Conservation (phyloP, 1,140 invertebrate genomes). For the Olivierus martensii region DNA sequence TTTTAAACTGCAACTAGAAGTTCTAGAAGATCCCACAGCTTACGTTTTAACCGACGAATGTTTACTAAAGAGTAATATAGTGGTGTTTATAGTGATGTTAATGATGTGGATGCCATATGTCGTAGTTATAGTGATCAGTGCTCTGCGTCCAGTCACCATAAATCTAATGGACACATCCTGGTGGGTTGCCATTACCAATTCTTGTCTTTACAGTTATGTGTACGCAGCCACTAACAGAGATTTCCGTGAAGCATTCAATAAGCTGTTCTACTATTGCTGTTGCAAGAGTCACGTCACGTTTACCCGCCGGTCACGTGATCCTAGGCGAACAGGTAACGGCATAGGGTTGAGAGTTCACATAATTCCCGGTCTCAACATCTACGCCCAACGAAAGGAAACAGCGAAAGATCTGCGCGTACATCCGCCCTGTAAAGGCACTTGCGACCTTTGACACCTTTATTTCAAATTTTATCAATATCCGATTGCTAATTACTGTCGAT, state of each 20-base stretch:
- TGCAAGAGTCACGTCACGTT: conserved; percentile 63
- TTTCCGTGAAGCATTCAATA: conserved; percentile 57
- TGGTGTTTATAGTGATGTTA: conserved; percentile 46
- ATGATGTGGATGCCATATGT: conserved; percentile 54
- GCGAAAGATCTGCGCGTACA: not conserved
- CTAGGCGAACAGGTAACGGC: conserved; percentile 1
- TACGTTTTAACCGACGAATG: conserved; percentile 36
- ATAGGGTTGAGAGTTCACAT: conserved; percentile 50
- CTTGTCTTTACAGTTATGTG: conserved; percentile 48
- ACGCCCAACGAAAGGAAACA: conserved; percentile 30
- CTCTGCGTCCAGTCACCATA: conserved; percentile 32
- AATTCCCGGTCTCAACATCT: conserved; percentile 54
- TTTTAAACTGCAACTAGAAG: conserved; percentile 11
- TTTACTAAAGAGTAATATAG: conserved; percentile 46
- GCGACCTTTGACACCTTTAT: no score
- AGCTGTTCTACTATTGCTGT: conserved; percentile 66
- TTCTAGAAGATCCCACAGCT: not conserved
- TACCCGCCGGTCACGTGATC: conserved; percentile 6
- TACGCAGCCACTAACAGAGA: conserved; percentile 49
- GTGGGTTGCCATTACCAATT: conserved; percentile 52
- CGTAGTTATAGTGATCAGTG: conserved; percentile 37
- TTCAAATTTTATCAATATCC: no score
- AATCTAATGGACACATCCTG: conserved; percentile 45
- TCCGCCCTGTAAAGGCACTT: no score
- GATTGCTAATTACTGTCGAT: no score